phyloP scores from a whole-genome alignment of 64 coral and sea anemone species.

The Hydrozoanthus tunicans region DNA sequence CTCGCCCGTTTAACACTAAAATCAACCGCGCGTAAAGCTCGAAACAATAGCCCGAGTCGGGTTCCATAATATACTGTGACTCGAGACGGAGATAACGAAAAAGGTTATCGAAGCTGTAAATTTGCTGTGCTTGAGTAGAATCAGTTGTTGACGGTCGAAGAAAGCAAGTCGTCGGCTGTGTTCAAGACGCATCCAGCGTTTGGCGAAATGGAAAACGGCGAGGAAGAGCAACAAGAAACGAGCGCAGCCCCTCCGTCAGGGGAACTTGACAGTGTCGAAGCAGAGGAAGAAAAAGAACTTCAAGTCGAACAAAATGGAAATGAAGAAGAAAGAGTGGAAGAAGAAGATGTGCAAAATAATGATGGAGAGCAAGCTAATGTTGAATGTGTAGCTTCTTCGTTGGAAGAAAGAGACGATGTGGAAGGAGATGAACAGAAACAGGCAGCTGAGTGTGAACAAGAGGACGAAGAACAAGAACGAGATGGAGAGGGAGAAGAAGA shows the following conservation, averaged over 20 bases:
- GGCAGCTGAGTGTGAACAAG: neutral
- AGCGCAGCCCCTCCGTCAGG: neutral
- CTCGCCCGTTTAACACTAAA: neutral
- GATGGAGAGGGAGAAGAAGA: neutral
- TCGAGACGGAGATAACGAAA: neutral
- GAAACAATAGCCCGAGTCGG: conserved; percentile 43
- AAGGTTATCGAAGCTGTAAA: neutral
- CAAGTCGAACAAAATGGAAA: too few relatives aligned
- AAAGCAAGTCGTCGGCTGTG: neutral
- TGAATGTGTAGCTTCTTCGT: neutral
- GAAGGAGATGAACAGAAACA: neutral
- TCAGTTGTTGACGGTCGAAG: neutral
- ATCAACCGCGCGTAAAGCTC: conserved; percentile 14
- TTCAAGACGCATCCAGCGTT: neutral
- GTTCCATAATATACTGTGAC: conserved; percentile 5
- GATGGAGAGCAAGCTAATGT: too few relatives aligned
- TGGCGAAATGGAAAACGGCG: conserved; percentile 36
- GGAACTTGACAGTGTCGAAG: neutral
- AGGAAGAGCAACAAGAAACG: neutral
- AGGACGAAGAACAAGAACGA: neutral
- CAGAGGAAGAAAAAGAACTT: too few relatives aligned
- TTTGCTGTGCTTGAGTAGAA: conserved; percentile 39
- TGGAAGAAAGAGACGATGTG: neutral
- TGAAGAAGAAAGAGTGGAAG: too few relatives aligned
- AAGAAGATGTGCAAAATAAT: neutral